Base-by-base conservation (phyloP, 2,797 vertebrate genomes). In the Neomorphus geoffroyi region DNA sequence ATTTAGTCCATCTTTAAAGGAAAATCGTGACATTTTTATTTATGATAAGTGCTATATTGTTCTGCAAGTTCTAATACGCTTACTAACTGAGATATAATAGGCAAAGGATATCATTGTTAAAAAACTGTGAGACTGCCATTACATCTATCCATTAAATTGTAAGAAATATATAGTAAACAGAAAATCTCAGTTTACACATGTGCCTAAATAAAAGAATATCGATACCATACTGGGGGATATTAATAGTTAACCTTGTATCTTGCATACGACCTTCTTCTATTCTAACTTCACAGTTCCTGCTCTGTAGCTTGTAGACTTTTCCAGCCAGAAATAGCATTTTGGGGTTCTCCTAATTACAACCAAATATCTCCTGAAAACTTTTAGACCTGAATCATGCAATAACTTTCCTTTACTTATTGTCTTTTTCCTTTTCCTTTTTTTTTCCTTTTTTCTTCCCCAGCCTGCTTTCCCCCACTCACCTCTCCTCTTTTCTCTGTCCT, bases 401-500 rank as follows among this genome's bases (percentile, higher is more conserved):
- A 80, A 17, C 4, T 50, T 48, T 35, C 28, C 13, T 62, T 21
- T 30, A 28, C 7, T 8, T 1, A 1, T 28, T 35, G 53, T 33
- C 8, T 39, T 61, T 65, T 46, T 16, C 2, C 2, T 16, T 84
- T n/a, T 45, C 8, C 10, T 3, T 48, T 15, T 58, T 39, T 61
- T 65, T 46, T 16, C 2, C 2, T 16, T 84, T n/a, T 45, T 41
- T 11, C 19, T 71, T 71, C n/a, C 24, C 33, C 28, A 4, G 57
- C 4, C 2, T 6, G 1, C 1, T 51, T 61, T 37, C 4, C 2
- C 7, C 9, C 5, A 3, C 48, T 70, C 28, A 26, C 4, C 7
- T 73, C 80, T 77, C 32, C 6, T 45, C 8, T 65, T 35, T 46
- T 46, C 8, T 46, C 7, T 72, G 87, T 72, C 32, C 4, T 39